Base-by-base conservation (phyloP, 1,140 invertebrate genomes). In the Nymphalis io region DNA sequence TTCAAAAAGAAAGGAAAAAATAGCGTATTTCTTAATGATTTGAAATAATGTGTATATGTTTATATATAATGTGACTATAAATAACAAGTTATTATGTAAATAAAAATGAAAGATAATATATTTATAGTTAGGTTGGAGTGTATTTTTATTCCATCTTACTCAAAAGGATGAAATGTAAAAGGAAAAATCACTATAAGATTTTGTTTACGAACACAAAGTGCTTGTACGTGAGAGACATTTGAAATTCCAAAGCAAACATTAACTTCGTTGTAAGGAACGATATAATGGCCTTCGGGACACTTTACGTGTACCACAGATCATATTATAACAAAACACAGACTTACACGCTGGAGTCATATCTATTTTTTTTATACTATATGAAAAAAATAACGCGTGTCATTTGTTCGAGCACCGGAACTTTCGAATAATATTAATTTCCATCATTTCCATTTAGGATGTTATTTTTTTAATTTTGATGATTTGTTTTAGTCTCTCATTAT, bases 181-280 rank as follows among this genome's bases (percentile, higher is more conserved):
- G 10, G 16, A 20, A 51, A 10, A 51, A 21, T 51, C 46, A 51
- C 46, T 51, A 20, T 51, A 21, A 16, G 11, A 51, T n/a, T 46
- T 51, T 51, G 18, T 51, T 51, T 18, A 51, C 20, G 46, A 51
- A 51, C 46, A 51, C 46, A 51, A 51, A 51, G 16, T 51, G 18
- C 46, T 20, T 16, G 18, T 13, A 51, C 46, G 46, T 51, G 46
- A 51, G 16, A 20, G n/a, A 20, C 46, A 51, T 51, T 51, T 51
- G 12, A 8, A 51, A 51, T 51, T 51, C 46, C 46, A 12, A 51
- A 10, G 15, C 6, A 20, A 51, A 51, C 18, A 51, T 51, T 51
- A 21, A 51, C 46, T 51, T 51, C 46, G 46, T 51, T 51, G 46
- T 15, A 18, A 46, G 44, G 44, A 33, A 33, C 10, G 13, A 51